Evolutionary conservation across 1,140 invertebrate species (phyloP).

Genomic region (Temnothorax nylanderi): DNA sequence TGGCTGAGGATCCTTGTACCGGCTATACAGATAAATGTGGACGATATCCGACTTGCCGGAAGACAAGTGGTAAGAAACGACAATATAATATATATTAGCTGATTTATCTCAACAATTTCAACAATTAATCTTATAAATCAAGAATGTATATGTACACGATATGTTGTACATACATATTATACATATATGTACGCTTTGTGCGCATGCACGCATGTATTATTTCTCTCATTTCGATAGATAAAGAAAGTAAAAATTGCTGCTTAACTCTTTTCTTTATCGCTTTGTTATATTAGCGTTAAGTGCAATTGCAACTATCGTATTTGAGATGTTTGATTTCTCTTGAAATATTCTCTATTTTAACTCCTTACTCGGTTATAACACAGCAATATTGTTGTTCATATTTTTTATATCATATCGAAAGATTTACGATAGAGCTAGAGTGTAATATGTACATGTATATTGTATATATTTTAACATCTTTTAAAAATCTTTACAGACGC

Average conservation of each 20-base stretch:
- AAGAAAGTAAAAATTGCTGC: background rate
- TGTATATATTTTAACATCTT: background rate
- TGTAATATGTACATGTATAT: background rate
- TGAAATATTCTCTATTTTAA: background rate
- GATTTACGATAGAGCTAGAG: background rate
- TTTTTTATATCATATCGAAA: background rate
- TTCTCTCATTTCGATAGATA: background rate
- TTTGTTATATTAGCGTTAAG: background rate
- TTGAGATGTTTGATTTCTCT: background rate
- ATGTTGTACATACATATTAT: too few species aligned
- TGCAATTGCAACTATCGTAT: too few species aligned
- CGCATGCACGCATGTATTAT: background rate
- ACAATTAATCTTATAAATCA: background rate
- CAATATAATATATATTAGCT: background rate
- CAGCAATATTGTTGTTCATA: background rate
- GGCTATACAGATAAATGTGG: slow-evolving; percentile 87
- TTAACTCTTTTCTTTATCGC: background rate
- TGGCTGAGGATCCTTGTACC: slow-evolving; percentile 90
- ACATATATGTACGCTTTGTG: background rate
- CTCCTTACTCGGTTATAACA: background rate
- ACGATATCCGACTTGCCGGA: slow-evolving; percentile 89
- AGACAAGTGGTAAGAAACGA: slow-evolving; percentile 77
- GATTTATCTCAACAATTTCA: background rate
- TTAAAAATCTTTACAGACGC: slow-evolving; percentile 66
- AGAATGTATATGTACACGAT: background rate